Base-by-base conservation (phyloP, 2,888 invertebrate species). In the Galerucella calmariensis region DNA sequence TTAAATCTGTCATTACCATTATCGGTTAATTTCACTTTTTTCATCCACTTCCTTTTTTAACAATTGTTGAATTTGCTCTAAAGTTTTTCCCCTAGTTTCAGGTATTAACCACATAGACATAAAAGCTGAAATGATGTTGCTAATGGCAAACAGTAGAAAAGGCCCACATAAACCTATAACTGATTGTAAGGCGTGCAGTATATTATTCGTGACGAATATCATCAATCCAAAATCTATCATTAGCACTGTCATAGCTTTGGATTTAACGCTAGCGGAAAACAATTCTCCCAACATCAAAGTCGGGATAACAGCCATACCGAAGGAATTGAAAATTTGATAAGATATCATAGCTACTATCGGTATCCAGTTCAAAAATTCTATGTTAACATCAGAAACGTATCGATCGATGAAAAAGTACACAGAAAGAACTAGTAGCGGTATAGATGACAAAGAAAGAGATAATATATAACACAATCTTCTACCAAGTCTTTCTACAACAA, bases 51-150 rank as follows among this genome's bases (percentile, higher is more conserved):
- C 70, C 2, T 77, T 70, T 16, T 63, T 72, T 14, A 77, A 65
- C 53, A 56, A 71, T 74, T 86, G 84, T 75, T 87, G 87, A 66
- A 87, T 86, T 80, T 87, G 85, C 72, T 86, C 86, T 46, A 87
- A 79, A 10, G 85, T 85, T 74, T 85, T 86, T 2, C 86, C 86
- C 78, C 83, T 84, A 1, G 87, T 87, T 79, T 87, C 86, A 1
- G 86, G 86, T 53, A 87, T 79, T 71, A 82, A 79, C 76, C 76
- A 84, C 73, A 83, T 81, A 5, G 84, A 79, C 68, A 83, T 77
- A 35, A 84, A 69, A 10, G 81, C 77, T 14, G 82, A 79, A 9
- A 82, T 9, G 24, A 84, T 81, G 53, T 82, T 82, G 46, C 79
- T 80, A 11, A 79, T n/a, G 2, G 83, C 78, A 76, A 84, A 87